phyloP scores from a whole-genome alignment of 2,888 invertebrate genomes.

The Cataglyphis altisquamis region DNA sequence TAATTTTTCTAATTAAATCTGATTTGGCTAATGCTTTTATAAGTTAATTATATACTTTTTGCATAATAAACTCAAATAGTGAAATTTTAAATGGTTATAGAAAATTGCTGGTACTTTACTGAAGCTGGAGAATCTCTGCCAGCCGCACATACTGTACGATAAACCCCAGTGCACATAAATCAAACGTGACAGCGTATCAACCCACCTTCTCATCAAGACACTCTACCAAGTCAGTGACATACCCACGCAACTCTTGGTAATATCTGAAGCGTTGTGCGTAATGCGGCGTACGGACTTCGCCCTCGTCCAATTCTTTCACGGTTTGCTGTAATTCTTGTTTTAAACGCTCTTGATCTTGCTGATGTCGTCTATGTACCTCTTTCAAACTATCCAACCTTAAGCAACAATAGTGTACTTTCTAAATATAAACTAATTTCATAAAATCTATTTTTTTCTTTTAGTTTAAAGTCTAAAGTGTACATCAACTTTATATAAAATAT shows the following conservation, averaged over 20 bases:
- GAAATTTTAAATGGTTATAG: conserved; percentile 10
- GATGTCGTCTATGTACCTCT: conserved; percentile 88
- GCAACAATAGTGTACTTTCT: conserved; percentile 5
- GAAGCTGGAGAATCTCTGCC: conserved; percentile 66
- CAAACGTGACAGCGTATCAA: conserved; percentile 85
- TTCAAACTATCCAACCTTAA: conserved; percentile 88
- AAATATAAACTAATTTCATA: conserved; percentile 53
- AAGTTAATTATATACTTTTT: neutral
- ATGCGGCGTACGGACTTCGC: conserved; percentile 88
- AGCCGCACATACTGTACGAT: conserved; percentile 75
- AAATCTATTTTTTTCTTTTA: conserved; percentile 26
- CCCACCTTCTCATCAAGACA: conserved; percentile 98
- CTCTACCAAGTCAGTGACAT: conserved; percentile 98
- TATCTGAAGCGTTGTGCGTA: conserved; percentile 95
- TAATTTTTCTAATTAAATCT: neutral
- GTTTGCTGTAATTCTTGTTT: conserved; percentile 84
- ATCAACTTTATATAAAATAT: conserved; percentile 10
- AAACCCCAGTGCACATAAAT: conserved; percentile 80
- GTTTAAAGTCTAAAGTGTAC: neutral
- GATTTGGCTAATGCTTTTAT: neutral
- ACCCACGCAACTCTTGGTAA: conserved; percentile 98
- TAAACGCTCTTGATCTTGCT: conserved; percentile 87
- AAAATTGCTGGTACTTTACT: conserved; percentile 40
- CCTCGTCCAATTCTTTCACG: conserved; percentile 87
- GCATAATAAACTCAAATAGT: neutral